Evolutionary conservation across 2,888 invertebrate species (phyloP).

Genomic region (Leucozona laternaria): DNA sequence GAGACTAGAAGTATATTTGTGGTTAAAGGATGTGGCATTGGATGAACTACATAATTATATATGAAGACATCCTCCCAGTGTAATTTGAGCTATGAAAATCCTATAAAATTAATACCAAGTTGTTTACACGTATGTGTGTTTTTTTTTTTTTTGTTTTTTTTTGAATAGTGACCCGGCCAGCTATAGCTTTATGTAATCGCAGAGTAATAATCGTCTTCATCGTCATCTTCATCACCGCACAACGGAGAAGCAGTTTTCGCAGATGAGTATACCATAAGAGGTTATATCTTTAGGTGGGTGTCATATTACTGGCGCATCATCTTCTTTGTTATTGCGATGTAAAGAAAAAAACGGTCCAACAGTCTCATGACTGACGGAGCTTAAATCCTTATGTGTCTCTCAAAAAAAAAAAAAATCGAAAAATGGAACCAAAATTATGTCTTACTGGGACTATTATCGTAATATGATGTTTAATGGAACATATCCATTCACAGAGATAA

Average conservation of each 20-base stretch:
- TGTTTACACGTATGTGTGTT: slow-evolving; percentile 49
- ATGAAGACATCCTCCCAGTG: slow-evolving; percentile 34
- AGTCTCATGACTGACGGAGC: slow-evolving; percentile 18
- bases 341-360: background rate
- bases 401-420: slow-evolving; percentile 23
- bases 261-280: background rate
- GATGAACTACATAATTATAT: background rate
- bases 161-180: slow-evolving; percentile 1
- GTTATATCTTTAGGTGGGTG: slow-evolving; percentile 29
- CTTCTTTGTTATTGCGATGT: background rate
- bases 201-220: slow-evolving; percentile 30
- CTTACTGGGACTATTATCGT: slow-evolving; percentile 61
- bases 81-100: slow-evolving; percentile 67
- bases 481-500: slow-evolving; percentile 52
- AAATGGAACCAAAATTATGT: slow-evolving; percentile 41
- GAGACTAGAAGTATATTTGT: too few relatives aligned
- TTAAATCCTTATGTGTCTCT: slow-evolving; percentile 34
- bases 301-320: slow-evolving; percentile 54
- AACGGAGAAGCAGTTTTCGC: background rate
- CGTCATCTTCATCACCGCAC: slow-evolving; percentile 17
- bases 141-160: background rate
- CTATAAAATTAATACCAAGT: slow-evolving; percentile 61
- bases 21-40: background rate
- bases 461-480: slow-evolving; percentile 72
- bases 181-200: slow-evolving; percentile 33